Evolutionary conservation across 2,113 vertebrate species (phyloP), one percentile per base, ranked within the genome.

Genomic region (Nannobrachium achirus): DNA sequence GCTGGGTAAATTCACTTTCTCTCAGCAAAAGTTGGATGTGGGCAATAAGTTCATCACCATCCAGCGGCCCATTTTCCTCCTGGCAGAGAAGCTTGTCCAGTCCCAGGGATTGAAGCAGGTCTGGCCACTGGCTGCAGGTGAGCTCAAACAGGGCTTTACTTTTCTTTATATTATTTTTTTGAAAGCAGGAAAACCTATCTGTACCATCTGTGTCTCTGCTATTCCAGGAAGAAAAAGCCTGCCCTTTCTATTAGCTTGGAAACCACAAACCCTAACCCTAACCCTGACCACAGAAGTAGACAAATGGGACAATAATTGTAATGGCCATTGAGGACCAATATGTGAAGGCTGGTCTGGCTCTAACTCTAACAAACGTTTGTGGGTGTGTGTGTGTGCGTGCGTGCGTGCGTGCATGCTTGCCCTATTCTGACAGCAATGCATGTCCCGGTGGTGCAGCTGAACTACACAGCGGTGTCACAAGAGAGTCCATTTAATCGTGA

Each of bases 1-100:
- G 38, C 77, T 95, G 56, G 95, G 94, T 13, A 94, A 87, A 41
- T 96, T 95, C 57, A 94, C 92, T 33, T 94, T 95, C 53, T 89
- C 78, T 2, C 92, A 92, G 80, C 86, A 93, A 72, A 90, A 86
- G 41, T 40, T 94, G 19, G 88, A 93, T 1, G 2, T 91, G 3
- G 92, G 92, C 33, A 86, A 78, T 61, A 93, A 89, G 58, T 72
- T 79, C 48, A 68, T 84, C 33, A 18, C 89, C 11, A 71, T 88
- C 13, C 93, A 93, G 60, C 81, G 90, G 46, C 94, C 94, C 0
- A 14, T 92, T 16, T 93, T 96, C 50, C 73, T 94, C 19, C 72
- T 95, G 49, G 71, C 89, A 0, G 92, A 93, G 76, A 95, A 94
- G 80, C 84, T 94, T 4, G 56, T 79, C 1, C 89, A 93, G 68